Evolutionary conservation across 2,113 vertebrate genomes (phyloP).

Genomic region (Myrmecobius fasciatus): DNA sequence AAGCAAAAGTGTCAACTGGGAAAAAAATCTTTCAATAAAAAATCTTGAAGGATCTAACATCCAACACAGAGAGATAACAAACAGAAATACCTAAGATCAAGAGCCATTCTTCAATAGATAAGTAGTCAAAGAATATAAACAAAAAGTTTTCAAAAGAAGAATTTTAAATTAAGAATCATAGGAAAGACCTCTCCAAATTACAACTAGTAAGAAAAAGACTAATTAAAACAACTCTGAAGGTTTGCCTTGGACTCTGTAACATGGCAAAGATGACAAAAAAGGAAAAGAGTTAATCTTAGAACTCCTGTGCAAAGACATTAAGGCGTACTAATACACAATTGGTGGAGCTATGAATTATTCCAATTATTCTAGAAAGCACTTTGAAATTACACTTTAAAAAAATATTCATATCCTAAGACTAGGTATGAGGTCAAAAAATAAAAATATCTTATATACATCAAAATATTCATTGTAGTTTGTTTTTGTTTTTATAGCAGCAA

Average conservation of each 20-base stretch:
- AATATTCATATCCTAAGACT: not conserved
- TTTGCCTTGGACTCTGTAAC: not conserved
- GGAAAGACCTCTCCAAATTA: not conserved
- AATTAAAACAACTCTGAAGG: not conserved
- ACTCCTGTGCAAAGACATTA: not conserved
- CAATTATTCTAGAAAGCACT: not conserved
- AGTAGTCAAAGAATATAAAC: not conserved
- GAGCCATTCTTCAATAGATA: not conserved
- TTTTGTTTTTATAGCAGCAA: not conserved
- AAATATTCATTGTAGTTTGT: not conserved
- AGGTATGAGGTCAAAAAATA: not conserved
- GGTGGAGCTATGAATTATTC: not conserved
- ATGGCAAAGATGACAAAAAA: not conserved
- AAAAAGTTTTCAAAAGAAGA: not conserved
- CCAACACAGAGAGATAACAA: not conserved
- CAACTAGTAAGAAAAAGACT: not conserved
- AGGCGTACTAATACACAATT: not conserved
- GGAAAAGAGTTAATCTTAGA: not conserved
- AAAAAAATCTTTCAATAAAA: not conserved
- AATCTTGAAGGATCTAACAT: not conserved
- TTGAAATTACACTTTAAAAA: not conserved
- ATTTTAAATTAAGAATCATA: not conserved
- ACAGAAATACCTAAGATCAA: not conserved
- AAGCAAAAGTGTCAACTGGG: not conserved
- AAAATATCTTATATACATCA: not conserved